Base-by-base conservation (phyloP, 2,113 vertebrate species). In the Prunella himalayana region DNA sequence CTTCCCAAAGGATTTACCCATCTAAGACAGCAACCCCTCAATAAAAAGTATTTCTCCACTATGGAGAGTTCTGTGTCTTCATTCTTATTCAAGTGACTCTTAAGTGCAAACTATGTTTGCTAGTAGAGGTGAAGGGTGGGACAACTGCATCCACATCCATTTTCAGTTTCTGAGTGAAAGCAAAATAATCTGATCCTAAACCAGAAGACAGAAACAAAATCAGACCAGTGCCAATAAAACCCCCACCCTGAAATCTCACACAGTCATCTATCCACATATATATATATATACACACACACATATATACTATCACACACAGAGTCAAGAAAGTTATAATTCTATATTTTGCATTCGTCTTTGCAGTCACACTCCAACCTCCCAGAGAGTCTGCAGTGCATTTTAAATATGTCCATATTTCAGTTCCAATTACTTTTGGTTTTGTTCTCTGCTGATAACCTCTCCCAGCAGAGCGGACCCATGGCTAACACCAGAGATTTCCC, bases 371-470 rank as follows among this genome's bases (percentile, higher is more conserved):
- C 65, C 89, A 94, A 8, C 91, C 50, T 85, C 89, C 83, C 61
- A 53, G 81, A 54, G 70, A 92, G 70, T 61, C 81, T 42, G 42
- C 2, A 10, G 57, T 69, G 66, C 89, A 76, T 95, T 94, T 94
- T 91, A 92, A 95, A 87, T 54, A 50, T 0, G 15, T 72, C 73
- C 2, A 0, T 72, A 87, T 91, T 92, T 94, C 93, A 94, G 89
- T 88, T 92, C 61, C 91, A 92, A 95, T 94, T 95, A 94, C 86
- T 94, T 87, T 15, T 61, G 65, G 70, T 79, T 95, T 95, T 92
- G 81, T 94, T 91, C 94, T 85, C 64, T 3, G 20, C 87, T 69
- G 89, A 95, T 92, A 96, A 96, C 89, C 78, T 73, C 75, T 91
- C 94, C 91, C 89, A 82, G 84, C 70, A 92, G 89, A 95, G 64